A percentile compares a stretch with the other conserved stretches of the same genome.
Evolutionary conservation across 1,140 invertebrate species (phyloP).

Genomic region (Uloborus diversus): DNA sequence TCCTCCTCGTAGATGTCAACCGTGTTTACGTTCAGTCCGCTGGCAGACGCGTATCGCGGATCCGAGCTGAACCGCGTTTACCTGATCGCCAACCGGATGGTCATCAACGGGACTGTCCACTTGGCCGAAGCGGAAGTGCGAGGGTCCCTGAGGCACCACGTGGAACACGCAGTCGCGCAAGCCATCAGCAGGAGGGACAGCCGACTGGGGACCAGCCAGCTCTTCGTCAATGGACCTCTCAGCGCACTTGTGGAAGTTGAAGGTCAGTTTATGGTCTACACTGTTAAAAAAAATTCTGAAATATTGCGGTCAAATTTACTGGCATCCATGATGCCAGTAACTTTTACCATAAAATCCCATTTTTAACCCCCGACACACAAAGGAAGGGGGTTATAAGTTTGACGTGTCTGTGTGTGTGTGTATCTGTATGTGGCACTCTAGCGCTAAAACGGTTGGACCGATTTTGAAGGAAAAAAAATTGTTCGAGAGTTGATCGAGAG

Average conservation of each 20-base stretch:
- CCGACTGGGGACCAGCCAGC: constrained; percentile 83
- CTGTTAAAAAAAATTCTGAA: too few relatives aligned
- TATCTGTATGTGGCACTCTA: too few relatives aligned
- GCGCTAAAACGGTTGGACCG: too few relatives aligned
- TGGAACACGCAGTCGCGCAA: constrained; percentile 82
- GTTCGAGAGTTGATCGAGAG: too few relatives aligned
- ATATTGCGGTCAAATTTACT: too few relatives aligned
- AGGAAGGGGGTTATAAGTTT: too few relatives aligned
- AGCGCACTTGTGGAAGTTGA: constrained; percentile 78
- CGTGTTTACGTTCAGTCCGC: constrained; percentile 45
- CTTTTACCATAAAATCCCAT: too few relatives aligned
- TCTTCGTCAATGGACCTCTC: constrained; percentile 82
- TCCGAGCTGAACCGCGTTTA: constrained; percentile 84
- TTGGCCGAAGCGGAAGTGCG: constrained; percentile 70
- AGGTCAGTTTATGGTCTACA: constrained; percentile 68
- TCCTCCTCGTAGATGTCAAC: constrained; percentile 20
- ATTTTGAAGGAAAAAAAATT: too few relatives aligned
- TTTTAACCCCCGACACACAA: too few relatives aligned
- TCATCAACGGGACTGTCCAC: constrained; percentile 83
- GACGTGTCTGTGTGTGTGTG: too few relatives aligned
- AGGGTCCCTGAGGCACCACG: constrained; percentile 56
- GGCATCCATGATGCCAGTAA: too few relatives aligned
- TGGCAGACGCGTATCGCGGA: constrained; percentile 82
- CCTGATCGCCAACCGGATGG: constrained; percentile 72
- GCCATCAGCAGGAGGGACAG: constrained; percentile 71